These are phyloP conservation scores for Acronicta aceris DNA, from an alignment of 2,888 invertebrate species.

Conservation along the genomic window DNA sequence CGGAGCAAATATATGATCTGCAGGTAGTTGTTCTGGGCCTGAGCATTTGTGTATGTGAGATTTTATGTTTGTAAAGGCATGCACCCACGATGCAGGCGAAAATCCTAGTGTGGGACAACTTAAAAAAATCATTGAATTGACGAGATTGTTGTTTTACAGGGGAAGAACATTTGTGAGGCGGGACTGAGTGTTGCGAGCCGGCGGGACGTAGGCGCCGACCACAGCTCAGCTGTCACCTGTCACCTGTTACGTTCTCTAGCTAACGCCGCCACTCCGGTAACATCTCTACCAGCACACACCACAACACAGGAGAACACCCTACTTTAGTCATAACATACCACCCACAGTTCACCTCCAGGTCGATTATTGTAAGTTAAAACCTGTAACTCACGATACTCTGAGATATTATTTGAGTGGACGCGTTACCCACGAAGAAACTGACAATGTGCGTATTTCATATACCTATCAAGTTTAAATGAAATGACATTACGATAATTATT, in stretches of 20 bases:
- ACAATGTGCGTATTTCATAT: constrained; percentile 83
- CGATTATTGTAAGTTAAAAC: constrained; percentile 36
- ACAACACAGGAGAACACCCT: constrained; percentile 27
- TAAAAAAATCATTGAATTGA: background rate
- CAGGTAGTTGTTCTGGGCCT: too few species aligned
- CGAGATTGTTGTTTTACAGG: constrained; percentile 85
- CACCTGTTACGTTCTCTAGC: constrained; percentile 38
- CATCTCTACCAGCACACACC: constrained; percentile 33
- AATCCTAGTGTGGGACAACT: too few species aligned
- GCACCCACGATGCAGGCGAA: too few species aligned
- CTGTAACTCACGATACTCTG: constrained; percentile 35
- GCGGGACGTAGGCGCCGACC: constrained; percentile 73
- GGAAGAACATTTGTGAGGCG: constrained; percentile 96
- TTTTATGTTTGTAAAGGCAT: too few species aligned
- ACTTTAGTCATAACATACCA: constrained; percentile 46
- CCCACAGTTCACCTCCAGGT: constrained; percentile 33
- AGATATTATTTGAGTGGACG: constrained; percentile 68
- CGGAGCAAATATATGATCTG: too few species aligned
- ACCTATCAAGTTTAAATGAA: constrained; percentile 58
- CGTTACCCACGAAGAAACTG: constrained; percentile 60
- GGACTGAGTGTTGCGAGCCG: constrained; percentile 91
- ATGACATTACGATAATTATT: constrained; percentile 64
- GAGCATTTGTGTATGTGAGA: too few species aligned
- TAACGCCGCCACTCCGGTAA: constrained; percentile 52
- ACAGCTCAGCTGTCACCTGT: constrained; percentile 27